These are phyloP conservation scores for Drosophila busckii DNA, from an alignment of 1,140 invertebrate genomes.

Conservation along the genomic window DNA sequence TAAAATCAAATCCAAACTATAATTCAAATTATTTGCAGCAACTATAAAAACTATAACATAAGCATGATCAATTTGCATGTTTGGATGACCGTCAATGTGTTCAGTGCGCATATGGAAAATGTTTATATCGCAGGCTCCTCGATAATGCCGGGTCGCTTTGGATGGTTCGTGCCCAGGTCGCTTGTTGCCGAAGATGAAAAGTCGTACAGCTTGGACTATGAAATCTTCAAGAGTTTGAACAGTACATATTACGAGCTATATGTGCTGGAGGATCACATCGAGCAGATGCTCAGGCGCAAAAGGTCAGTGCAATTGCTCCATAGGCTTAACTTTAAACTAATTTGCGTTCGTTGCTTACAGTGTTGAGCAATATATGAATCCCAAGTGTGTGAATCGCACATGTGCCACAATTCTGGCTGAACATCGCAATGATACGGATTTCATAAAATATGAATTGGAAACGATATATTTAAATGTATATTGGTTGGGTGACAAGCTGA, in stretches of 20 bases:
- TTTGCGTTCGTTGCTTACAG: slow-evolving; percentile 10
- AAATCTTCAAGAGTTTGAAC: slow-evolving; percentile 47
- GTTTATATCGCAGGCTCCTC: slow-evolving; percentile 77
- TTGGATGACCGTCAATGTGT: slow-evolving; percentile 83
- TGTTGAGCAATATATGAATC: slow-evolving; percentile 28
- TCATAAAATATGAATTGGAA: slow-evolving; percentile 41
- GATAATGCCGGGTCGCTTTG: slow-evolving; percentile 83
- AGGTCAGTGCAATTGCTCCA: slow-evolving; percentile 23
- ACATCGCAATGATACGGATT: slow-evolving; percentile 39
- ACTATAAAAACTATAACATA: neutral
- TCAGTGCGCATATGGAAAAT: slow-evolving; percentile 74
- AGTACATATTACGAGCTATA: slow-evolving; percentile 48
- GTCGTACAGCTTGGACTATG: slow-evolving; percentile 33
- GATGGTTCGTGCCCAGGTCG: slow-evolving; percentile 84
- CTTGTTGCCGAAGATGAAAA: slow-evolving; percentile 52
- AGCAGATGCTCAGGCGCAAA: neutral
- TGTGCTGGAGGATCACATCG: slow-evolving; percentile 28
- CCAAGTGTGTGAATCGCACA: slow-evolving; percentile 11
- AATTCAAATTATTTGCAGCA: slow-evolving; percentile 8
- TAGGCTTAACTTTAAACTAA: neutral
- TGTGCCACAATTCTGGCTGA: slow-evolving; percentile 56
- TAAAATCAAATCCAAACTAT: neutral
- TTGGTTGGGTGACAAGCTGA: slow-evolving; percentile 83
- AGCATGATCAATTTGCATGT: slow-evolving; percentile 85
- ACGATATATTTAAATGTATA: slow-evolving; percentile 82